These are phyloP conservation scores for Rallus limicola DNA, from an alignment of 2,113 vertebrate species.

Conservation along the genomic window DNA sequence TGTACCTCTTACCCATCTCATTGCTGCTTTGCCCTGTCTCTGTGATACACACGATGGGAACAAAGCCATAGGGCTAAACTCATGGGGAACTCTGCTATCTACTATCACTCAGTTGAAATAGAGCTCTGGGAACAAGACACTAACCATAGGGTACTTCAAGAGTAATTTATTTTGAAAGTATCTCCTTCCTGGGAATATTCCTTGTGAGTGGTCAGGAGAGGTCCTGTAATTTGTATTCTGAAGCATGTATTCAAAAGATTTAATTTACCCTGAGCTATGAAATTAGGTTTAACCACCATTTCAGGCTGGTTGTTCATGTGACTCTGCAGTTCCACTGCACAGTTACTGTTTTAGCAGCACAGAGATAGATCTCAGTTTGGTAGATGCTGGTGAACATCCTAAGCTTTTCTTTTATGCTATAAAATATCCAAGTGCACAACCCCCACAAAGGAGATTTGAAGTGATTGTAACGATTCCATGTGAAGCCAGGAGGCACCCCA, in stretches of 20 bases:
- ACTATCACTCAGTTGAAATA: neutral
- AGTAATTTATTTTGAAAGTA: neutral
- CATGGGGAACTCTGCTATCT: neutral
- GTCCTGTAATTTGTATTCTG: neutral
- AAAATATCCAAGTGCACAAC: neutral
- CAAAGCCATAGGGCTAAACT: neutral
- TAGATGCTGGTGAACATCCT: neutral
- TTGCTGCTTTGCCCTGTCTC: neutral
- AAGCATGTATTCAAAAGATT: neutral
- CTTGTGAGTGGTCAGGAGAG: neutral
- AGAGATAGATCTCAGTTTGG: neutral
- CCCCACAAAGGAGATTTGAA: neutral
- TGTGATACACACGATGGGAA: neutral
- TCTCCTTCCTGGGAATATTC: neutral
- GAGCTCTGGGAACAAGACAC: neutral
- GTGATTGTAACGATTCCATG: neutral
- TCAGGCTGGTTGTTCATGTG: neutral
- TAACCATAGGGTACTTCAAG: neutral
- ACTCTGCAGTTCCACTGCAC: neutral
- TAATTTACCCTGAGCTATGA: neutral
- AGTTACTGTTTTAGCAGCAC: neutral
- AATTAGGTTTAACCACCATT: neutral
- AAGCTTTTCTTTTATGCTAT: neutral
- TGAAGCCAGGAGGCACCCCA: neutral
- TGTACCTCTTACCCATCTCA: neutral